Evolutionary conservation across 2,888 invertebrate genomes (phyloP), one percentile per base, ranked within the genome.

Genomic region (Netelia virgata): DNA sequence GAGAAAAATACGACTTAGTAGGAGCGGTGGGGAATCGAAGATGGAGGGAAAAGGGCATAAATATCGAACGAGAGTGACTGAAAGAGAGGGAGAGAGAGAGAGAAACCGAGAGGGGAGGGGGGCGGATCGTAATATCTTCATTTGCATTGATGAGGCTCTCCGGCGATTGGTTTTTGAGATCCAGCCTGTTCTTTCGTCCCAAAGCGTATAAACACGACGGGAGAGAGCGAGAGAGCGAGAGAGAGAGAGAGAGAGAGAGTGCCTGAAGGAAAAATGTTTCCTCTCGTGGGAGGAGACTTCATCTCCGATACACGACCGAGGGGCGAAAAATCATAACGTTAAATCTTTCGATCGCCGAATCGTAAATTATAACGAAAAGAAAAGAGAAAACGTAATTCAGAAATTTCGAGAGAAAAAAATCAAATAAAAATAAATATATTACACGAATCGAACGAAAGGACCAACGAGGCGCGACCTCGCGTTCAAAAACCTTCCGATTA

Each of bases 81-180:
- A 63, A 63, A 11, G 59, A 47, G 72, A 50, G 16, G 16, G 64
- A 64, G 53, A 41, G 16, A 63, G 18, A 66, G 57, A 64, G 23
- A 18, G 1, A 70, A 18, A 66, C 14, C 18, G 59, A 68, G 66
- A 16, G 20, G 53, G 47, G 18, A 47, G 72, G 75, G 23, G 23
- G 63, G 66, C 36, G 79, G 59, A 59, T 66, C 78, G 77, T 85
- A 86, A 86, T 86, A 81, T 87, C 86, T 87, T 87, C 85, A 86
- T 86, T 86, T 85, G 85, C 85, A 86, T 83, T 86, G 83, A 83
- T 83, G 86, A 83, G 80, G 55, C 82, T 86, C 77, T 77, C 50
- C 73, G 68, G 72, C 83, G 82, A 86, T 86, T 82, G 82, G 77
- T 77, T 86, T 83, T 53, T 14, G 23, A 55, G 73, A 80, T 47